A percentile compares a stretch with the other conserved stretches of the same genome.
Conservation (phyloP, 2,797 vertebrate species). For the Triplophysa bombifrons region DNA sequence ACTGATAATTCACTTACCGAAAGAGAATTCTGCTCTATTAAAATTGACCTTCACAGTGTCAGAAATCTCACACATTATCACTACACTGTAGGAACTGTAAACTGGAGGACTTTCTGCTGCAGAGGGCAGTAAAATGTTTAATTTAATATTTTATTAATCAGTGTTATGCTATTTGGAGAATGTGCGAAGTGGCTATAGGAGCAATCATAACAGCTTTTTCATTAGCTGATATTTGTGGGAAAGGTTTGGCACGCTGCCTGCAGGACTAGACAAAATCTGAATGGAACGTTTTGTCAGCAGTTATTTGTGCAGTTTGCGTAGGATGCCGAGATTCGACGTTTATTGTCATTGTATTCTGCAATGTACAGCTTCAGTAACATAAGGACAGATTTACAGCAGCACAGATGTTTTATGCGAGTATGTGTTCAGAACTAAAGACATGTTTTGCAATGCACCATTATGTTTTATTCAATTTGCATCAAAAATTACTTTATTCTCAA, state of each 20-base stretch:
- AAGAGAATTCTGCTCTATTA: conserved; percentile 22
- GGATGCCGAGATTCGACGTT: conserved; percentile 56
- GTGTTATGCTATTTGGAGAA: conserved; percentile 15
- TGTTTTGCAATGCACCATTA: background rate
- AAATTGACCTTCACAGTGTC: conserved; percentile 22
- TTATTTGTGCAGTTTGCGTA: conserved; percentile 34
- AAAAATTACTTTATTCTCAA: background rate
- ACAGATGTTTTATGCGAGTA: background rate
- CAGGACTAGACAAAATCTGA: conserved; percentile 48
- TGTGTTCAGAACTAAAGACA: background rate
- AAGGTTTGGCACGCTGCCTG: conserved; percentile 17
- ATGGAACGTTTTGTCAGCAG: conserved; percentile 54
- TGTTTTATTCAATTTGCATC: background rate
- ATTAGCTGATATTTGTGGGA: conserved; percentile 37
- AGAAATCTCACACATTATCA: conserved; percentile 18
- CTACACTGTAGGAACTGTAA: background rate
- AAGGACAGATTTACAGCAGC: background rate
- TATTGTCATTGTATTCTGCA: conserved; percentile 60
- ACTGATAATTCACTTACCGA: conserved; percentile 31
- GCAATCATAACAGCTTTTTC: conserved; percentile 16
- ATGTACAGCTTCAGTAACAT: background rate
- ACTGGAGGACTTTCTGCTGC: background rate
- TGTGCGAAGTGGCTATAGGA: conserved; percentile 2
- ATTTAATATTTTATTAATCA: background rate
- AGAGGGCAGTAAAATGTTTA: conserved; percentile 5